Evolutionary conservation across 2,888 invertebrate genomes (phyloP).

Genomic region (Chaetogeoica ovagalla): DNA sequence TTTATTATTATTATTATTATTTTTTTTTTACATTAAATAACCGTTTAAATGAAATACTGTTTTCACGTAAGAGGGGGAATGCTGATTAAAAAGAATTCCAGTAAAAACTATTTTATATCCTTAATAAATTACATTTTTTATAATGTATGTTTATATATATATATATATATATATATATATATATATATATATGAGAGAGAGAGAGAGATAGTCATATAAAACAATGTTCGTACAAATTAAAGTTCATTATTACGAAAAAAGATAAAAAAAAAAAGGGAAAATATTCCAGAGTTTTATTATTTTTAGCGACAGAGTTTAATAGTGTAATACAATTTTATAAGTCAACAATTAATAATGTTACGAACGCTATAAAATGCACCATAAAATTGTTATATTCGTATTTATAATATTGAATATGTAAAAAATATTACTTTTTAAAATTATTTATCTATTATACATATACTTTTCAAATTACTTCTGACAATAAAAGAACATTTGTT

Average conservation of each 20-base stretch:
- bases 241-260: constrained; percentile 23
- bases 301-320: constrained; percentile 16
- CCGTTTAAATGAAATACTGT: constrained; percentile 44
- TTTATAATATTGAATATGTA: not conserved
- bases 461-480: too few relatives aligned
- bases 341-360: constrained; percentile 22
- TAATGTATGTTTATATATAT: constrained; percentile 16
- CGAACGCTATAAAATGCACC: constrained; percentile 10
- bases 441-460: too few relatives aligned
- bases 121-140: constrained; percentile 32
- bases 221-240: constrained; percentile 45
- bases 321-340: constrained; percentile 19
- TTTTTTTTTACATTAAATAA: constrained; percentile 43
- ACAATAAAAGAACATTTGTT: too few relatives aligned
- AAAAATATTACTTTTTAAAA: too few relatives aligned
- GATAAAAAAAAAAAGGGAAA: not conserved
- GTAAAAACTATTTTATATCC: constrained; percentile 33
- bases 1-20: not conserved
- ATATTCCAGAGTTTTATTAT: constrained; percentile 27
- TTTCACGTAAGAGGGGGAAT: constrained; percentile 21
- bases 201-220: too few relatives aligned
- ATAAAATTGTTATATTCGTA: not conserved
- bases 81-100: constrained; percentile 47
- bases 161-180: not conserved
- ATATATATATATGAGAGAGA: constrained; percentile 1